Percentiles rank a stretch among this genome's conserved stretches.
Conservation (phyloP, 2,888 invertebrate species). For the Abscondita cerata region DNA sequence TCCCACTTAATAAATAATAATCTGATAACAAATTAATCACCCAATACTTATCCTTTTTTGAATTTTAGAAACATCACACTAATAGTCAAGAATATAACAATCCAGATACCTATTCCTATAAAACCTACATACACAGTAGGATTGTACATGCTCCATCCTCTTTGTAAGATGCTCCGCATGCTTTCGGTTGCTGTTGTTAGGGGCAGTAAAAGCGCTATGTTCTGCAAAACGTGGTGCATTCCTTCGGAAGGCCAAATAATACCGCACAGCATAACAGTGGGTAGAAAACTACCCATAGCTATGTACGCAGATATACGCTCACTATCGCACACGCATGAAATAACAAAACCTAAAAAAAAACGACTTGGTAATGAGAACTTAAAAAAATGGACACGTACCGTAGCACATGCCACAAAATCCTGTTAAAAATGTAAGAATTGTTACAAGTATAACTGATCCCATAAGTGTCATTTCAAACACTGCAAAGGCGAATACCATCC, state of each 20-base stretch:
- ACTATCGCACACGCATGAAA: slow-evolving; percentile 79
- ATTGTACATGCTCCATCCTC: slow-evolving; percentile 79
- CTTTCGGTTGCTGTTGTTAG: slow-evolving; percentile 89
- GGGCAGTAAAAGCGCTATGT: slow-evolving; percentile 77
- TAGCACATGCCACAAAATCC: slow-evolving; percentile 95
- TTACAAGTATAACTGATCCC: slow-evolving; percentile 78
- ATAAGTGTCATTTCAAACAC: slow-evolving; percentile 79
- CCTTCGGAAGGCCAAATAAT: slow-evolving; percentile 96
- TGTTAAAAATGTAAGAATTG: slow-evolving; percentile 77
- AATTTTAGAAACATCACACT: slow-evolving; percentile 82
- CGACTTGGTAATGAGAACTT: too few relatives aligned
- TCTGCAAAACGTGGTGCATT: slow-evolving; percentile 74
- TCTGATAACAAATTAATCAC: background rate
- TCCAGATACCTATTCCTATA: slow-evolving; percentile 80
- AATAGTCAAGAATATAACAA: slow-evolving; percentile 73
- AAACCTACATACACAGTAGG: slow-evolving; percentile 84
- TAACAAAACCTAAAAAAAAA: slow-evolving; percentile 70
- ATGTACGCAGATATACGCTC: slow-evolving; percentile 86
- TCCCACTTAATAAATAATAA: too few relatives aligned
- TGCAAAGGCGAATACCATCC: slow-evolving; percentile 79
- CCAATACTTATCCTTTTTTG: slow-evolving; percentile 63
- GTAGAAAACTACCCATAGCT: slow-evolving; percentile 84
- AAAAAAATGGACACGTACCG: slow-evolving; percentile 61
- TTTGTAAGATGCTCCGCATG: slow-evolving; percentile 81
- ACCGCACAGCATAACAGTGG: slow-evolving; percentile 85